A percentile compares a stretch with the other conserved stretches of the same genome.
These are phyloP conservation scores for Netelia fuscicornis DNA, from an alignment of 2,888 invertebrate genomes.

Conservation along the genomic window DNA sequence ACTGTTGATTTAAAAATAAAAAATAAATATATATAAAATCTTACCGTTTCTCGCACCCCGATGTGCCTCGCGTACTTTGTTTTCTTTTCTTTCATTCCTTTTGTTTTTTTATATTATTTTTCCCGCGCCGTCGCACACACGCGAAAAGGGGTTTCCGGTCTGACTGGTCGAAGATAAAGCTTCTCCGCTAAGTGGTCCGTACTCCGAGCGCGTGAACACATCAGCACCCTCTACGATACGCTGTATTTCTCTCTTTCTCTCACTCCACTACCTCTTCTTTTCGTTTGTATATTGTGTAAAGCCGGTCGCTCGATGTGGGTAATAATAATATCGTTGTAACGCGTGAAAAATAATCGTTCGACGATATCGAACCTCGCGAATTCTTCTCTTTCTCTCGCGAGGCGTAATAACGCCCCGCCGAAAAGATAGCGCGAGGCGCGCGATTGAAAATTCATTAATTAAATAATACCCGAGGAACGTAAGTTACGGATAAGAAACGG, in stretches of 20 bases:
- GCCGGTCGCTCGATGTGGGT: conserved; percentile 1
- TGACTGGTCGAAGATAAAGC: conserved; percentile 71
- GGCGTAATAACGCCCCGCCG: too few relatives aligned
- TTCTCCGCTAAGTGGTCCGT: conserved; percentile 67
- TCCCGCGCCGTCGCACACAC: conserved; percentile 18
- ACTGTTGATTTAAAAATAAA: conserved; percentile 13
- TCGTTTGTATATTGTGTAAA: neutral
- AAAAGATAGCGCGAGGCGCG: conserved; percentile 55
- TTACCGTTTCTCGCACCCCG: conserved; percentile 27
- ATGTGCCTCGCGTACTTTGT: neutral
- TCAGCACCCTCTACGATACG: conserved; percentile 36
- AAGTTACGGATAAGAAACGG: conserved; percentile 54
- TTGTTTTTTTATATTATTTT: conserved; percentile 22
- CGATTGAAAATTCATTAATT: conserved; percentile 80
- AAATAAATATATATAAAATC: conserved; percentile 28
- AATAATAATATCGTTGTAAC: conserved; percentile 58
- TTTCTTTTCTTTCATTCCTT: conserved; percentile 13
- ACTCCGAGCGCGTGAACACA: conserved; percentile 62
- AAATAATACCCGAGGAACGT: conserved; percentile 75
- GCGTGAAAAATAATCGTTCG: conserved; percentile 67
- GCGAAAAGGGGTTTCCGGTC: conserved; percentile 69
- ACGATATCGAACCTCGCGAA: conserved; percentile 60
- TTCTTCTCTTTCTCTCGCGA: conserved; percentile 14
- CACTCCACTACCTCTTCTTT: neutral
- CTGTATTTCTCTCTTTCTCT: conserved; percentile 23